Evolutionary conservation across 2,113 vertebrate genomes (phyloP).

Genomic region (Gasterosteus nipponicus): DNA sequence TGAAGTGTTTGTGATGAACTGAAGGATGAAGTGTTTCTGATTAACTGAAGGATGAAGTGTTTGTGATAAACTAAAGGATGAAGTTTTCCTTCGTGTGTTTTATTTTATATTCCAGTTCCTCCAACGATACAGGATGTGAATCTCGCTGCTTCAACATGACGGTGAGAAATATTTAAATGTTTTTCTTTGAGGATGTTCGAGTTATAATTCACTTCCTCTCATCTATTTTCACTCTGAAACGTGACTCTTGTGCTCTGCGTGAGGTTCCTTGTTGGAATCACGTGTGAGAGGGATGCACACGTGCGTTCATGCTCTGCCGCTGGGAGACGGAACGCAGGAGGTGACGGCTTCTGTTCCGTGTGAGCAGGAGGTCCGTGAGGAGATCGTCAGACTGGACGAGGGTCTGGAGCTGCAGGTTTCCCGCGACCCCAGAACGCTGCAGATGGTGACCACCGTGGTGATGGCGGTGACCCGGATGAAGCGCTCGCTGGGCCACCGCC

Average conservation of each 20-base stretch:
- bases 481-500: accelerated
- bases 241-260: neutral
- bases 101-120: constrained; percentile 13
- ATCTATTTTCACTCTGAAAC: neutral
- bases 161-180: constrained; percentile 31
- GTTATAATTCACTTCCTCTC: neutral
- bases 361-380: constrained; percentile 12
- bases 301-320: too few species aligned
- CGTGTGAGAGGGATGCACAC: too few species aligned
- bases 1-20: too few species aligned
- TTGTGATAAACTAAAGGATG: too few species aligned
- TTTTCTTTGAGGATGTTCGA: neutral
- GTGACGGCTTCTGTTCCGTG: neutral
- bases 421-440: constrained; percentile 16
- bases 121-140: neutral
- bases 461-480: constrained; percentile 52
- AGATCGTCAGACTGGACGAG: neutral
- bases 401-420: constrained; percentile 52
- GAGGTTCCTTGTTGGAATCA: too few species aligned
- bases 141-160: neutral
- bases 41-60: too few species aligned
- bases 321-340: too few species aligned
- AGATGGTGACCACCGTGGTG: constrained; percentile 39
- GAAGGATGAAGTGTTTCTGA: too few species aligned
- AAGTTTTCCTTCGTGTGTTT: neutral